A percentile compares a stretch with the other conserved stretches of the same genome.
Evolutionary conservation across 2,113 vertebrate species (phyloP).

Genomic region (Camelus dromedarius): DNA sequence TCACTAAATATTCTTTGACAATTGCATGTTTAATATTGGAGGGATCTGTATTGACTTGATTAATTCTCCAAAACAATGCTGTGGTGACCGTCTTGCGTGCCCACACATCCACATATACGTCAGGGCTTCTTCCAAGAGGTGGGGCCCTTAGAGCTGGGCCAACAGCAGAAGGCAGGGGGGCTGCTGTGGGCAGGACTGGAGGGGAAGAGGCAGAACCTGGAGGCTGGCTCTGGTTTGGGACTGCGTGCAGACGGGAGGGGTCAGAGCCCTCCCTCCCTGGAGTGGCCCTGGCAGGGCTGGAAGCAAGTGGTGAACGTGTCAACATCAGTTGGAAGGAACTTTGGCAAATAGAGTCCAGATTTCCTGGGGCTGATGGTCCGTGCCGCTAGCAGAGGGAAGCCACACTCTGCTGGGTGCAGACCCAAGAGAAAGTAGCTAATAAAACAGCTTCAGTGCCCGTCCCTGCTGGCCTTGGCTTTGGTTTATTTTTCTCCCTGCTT

Average conservation of each 20-base stretch:
- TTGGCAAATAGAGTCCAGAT: neutral
- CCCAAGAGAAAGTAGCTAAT: neutral
- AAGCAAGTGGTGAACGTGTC: neutral
- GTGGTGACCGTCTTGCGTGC: neutral
- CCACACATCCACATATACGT: accelerated
- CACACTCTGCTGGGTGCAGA: neutral
- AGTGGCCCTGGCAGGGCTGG: neutral
- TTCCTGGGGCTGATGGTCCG: neutral
- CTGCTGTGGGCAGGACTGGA: neutral
- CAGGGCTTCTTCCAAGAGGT: neutral
- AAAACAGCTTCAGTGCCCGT: accelerated
- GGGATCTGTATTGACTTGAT: neutral
- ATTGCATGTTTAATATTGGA: neutral
- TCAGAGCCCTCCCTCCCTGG: neutral
- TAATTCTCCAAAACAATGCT: accelerated
- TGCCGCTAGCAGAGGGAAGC: neutral
- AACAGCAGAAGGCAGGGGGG: neutral
- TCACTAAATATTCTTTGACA: neutral
- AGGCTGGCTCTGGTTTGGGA: neutral
- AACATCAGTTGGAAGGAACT: conserved; percentile 31
- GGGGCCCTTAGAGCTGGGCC: neutral
- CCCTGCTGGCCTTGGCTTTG: neutral
- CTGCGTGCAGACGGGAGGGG: neutral
- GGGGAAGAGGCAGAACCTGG: neutral
- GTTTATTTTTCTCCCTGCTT: neutral